phyloP scores from a whole-genome alignment of 1,140 invertebrate genomes.

The Paralvinella palmiformis region DNA sequence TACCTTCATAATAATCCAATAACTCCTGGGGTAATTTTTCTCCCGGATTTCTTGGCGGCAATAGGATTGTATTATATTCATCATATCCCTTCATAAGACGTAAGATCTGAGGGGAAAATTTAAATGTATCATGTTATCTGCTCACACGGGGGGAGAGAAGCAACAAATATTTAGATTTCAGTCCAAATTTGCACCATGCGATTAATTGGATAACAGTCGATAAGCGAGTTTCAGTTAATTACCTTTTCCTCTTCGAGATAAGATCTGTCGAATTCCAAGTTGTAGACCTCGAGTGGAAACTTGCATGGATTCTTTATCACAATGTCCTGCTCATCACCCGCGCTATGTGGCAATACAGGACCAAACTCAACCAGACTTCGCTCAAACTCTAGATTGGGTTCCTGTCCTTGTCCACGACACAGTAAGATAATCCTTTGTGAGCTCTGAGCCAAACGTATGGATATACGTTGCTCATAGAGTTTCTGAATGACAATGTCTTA shows the following conservation, averaged over 20 bases:
- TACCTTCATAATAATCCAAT: slow-evolving; percentile 47
- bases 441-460: slow-evolving; percentile 47
- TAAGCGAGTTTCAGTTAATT: not conserved
- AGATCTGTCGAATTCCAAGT: slow-evolving; percentile 46
- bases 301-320: slow-evolving; percentile 45
- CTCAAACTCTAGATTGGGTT: slow-evolving; percentile 32
- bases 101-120: too few relatives aligned
- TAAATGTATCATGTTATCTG: too few relatives aligned
- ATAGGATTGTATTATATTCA: slow-evolving; percentile 46
- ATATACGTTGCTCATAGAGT: slow-evolving; percentile 46
- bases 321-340: slow-evolving; percentile 47
- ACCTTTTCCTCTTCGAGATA: slow-evolving; percentile 51
- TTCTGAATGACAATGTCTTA: slow-evolving; percentile 35
- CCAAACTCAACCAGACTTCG: slow-evolving; percentile 46
- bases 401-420: slow-evolving; percentile 45
- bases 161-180: slow-evolving; percentile 13
- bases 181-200: not conserved
- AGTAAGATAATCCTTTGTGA: slow-evolving; percentile 45
- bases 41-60: slow-evolving; percentile 41
- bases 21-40: slow-evolving; percentile 48
- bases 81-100: slow-evolving; percentile 51
- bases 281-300: slow-evolving; percentile 51
- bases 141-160: too few relatives aligned
- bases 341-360: slow-evolving; percentile 48
- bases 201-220: not conserved